Conservation (phyloP, 2,113 vertebrate species). For the Tiliqua scincoides region DNA sequence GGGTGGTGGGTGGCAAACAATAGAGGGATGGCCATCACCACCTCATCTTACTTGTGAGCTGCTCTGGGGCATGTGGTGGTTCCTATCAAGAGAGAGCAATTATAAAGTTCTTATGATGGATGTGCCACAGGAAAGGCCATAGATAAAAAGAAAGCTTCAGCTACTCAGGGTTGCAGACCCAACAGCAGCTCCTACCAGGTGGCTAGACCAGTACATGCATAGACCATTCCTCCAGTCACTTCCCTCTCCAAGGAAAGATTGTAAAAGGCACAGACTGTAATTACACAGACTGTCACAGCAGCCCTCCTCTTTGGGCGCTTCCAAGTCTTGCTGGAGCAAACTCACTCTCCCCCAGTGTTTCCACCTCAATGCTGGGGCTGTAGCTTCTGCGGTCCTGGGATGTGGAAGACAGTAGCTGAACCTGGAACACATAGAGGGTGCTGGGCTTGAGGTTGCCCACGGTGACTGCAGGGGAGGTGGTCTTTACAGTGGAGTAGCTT, state of each 20-base stretch:
- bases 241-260: background rate
- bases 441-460: conserved; percentile 93
- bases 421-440: conserved; percentile 93
- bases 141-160: background rate
- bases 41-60: no score
- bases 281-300: no score
- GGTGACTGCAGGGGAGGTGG: conserved; percentile 85
- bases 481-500: conserved; percentile 93
- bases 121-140: background rate
- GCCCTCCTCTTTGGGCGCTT: no score
- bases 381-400: conserved; percentile 83
- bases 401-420: conserved; percentile 79
- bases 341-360: conserved; percentile 92
- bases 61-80: no score
- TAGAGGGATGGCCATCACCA: no score
- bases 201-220: no score
- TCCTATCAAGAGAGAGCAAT: no score
- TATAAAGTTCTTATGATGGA: no score
- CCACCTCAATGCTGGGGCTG: conserved; percentile 90
- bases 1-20: no score
- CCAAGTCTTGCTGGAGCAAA: conserved; percentile 15
- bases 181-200: background rate
- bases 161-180: no score
- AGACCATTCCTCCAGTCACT: background rate
- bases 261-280: no score